Conservation (phyloP, 2,888 invertebrate genomes). For the Neuroscelio doddi region DNA sequence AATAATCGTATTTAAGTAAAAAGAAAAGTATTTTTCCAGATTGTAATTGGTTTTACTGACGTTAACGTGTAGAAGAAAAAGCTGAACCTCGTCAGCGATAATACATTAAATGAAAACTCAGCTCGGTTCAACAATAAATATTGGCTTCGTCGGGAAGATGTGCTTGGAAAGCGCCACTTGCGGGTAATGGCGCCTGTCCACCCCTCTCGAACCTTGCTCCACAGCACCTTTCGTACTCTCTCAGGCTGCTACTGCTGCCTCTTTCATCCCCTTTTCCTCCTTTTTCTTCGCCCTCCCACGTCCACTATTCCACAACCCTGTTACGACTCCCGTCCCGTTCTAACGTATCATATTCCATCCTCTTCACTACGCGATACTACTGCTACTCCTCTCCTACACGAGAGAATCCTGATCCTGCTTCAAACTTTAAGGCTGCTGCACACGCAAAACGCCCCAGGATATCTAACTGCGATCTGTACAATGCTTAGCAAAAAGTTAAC, state of each 20-base stretch:
- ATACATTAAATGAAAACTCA: conserved; percentile 67
- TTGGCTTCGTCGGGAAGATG: conserved; percentile 66
- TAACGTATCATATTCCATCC: no score
- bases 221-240: conserved; percentile 39
- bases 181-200: conserved; percentile 65
- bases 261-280: conserved; percentile 15
- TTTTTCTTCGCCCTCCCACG: conserved; percentile 15
- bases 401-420: conserved; percentile 31
- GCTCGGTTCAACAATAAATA: conserved; percentile 66
- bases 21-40: no score
- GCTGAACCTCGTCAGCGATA: conserved; percentile 63
- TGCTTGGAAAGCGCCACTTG: conserved; percentile 68
- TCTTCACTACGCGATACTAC: conserved; percentile 34
- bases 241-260: conserved; percentile 34
- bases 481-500: no score
- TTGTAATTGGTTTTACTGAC: conserved; percentile 18
- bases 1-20: no score
- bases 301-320: conserved; percentile 25
- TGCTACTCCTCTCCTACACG: conserved; percentile 31
- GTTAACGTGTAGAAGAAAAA: conserved; percentile 22
- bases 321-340: conserved; percentile 34
- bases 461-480: no score
- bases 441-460: conserved; percentile 44
- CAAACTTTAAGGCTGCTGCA: conserved; percentile 41
- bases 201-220: conserved; percentile 29